Evolutionary conservation across 1,140 invertebrate species (phyloP).

Genomic region (Hetaerina americana): DNA sequence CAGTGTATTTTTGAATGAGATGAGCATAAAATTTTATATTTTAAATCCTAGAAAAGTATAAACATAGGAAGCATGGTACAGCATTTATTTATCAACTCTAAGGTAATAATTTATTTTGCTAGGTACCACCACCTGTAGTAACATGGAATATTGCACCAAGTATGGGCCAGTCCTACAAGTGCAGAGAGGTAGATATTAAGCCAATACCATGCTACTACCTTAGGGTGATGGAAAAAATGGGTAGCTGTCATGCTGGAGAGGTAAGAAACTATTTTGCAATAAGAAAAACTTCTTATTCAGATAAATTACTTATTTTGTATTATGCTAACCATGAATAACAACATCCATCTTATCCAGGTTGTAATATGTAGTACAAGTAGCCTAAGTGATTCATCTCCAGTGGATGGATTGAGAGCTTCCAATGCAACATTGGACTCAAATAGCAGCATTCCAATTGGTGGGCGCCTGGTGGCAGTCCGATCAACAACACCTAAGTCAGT

Average conservation of each 20-base stretch:
- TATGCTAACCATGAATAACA: no score
- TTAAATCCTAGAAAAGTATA: no score
- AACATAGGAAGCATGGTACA: no score
- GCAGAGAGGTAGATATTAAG: slow-evolving; percentile 41
- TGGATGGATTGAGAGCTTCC: neutral
- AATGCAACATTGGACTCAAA: slow-evolving; percentile 25
- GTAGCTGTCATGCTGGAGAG: slow-evolving; percentile 59
- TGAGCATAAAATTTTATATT: no score
- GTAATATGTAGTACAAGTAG: neutral
- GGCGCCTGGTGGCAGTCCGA: slow-evolving; percentile 37
- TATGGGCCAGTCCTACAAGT: slow-evolving; percentile 44
- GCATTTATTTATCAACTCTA: no score
- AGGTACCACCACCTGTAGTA: slow-evolving; percentile 40
- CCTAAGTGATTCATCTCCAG: neutral
- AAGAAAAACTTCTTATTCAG: no score
- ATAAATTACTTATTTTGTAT: no score
- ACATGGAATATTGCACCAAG: slow-evolving; percentile 48
- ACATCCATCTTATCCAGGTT: no score
- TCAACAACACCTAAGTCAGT: slow-evolving; percentile 13
- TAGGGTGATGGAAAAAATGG: slow-evolving; percentile 53
- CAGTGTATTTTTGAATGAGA: no score
- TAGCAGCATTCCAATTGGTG: slow-evolving; percentile 28
- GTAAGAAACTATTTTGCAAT: slow-evolving; percentile 31
- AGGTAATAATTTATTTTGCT: no score
- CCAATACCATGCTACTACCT: slow-evolving; percentile 53